phyloP scores from a whole-genome alignment of 2,888 invertebrate species.

The Tachina fera region DNA sequence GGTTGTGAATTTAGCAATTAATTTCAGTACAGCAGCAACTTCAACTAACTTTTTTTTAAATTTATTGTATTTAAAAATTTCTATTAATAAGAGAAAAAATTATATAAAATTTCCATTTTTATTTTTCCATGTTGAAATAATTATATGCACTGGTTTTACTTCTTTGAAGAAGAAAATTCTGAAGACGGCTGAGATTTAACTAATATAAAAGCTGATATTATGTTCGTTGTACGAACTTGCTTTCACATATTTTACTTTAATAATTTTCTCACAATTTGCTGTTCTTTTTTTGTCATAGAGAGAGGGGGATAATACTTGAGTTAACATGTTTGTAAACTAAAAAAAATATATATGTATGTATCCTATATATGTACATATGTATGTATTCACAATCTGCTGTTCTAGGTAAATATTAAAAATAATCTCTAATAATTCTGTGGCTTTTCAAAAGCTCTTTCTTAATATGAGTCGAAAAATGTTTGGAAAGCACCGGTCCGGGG shows the following conservation, averaged over 20 bases:
- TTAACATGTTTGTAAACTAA: slow-evolving; percentile 70
- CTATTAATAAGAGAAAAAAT: background rate
- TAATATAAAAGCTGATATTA: slow-evolving; percentile 19
- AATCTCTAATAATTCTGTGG: slow-evolving; percentile 17
- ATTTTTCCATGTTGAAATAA: background rate
- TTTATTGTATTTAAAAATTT: no score
- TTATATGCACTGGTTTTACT: slow-evolving; percentile 69
- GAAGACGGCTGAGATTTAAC: background rate
- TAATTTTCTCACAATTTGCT: slow-evolving; percentile 69
- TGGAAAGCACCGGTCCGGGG: no score
- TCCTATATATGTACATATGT: no score
- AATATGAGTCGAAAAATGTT: no score
- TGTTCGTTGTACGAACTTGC: slow-evolving; percentile 71
- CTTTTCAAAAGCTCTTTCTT: background rate
- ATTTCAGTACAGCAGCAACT: no score
- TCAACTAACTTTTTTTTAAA: no score
- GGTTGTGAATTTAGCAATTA: no score
- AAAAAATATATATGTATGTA: slow-evolving; percentile 46
- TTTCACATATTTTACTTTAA: slow-evolving; percentile 69
- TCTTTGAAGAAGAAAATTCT: slow-evolving; percentile 30
- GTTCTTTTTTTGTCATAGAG: slow-evolving; percentile 47
- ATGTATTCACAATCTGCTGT: slow-evolving; percentile 31
- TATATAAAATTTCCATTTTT: background rate
- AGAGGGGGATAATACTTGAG: background rate
- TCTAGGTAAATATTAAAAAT: slow-evolving; percentile 9